These are phyloP conservation scores for Pollimyrus isidori DNA, from an alignment of 2,113 vertebrate species.

Conservation along the genomic window DNA sequence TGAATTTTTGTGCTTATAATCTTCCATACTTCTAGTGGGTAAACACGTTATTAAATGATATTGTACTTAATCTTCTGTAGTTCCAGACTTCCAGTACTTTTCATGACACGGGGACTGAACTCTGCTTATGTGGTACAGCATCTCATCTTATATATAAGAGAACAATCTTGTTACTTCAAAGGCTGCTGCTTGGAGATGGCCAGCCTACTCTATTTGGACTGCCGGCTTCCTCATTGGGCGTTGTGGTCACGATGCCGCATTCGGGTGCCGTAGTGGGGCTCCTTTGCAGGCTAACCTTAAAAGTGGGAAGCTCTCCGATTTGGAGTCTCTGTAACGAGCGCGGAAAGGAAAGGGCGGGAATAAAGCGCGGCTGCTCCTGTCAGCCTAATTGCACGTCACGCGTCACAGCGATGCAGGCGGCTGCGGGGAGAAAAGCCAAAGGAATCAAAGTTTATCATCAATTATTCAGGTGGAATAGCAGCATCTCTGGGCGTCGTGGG, in stretches of 20 bases:
- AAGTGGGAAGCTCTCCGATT: not conserved
- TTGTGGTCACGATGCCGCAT: not conserved
- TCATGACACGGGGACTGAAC: not conserved
- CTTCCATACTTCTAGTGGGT: not conserved
- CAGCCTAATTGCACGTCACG: not conserved
- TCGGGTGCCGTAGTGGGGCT: too few species aligned
- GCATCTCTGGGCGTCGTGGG: not conserved
- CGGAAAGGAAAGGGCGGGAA: not conserved
- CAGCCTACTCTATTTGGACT: not conserved
- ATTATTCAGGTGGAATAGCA: constrained; percentile 11
- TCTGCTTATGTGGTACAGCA: not conserved
- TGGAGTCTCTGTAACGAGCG: not conserved
- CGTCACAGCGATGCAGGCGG: not conserved
- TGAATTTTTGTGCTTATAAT: too few species aligned
- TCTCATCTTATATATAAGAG: not conserved
- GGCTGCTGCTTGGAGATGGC: not conserved
- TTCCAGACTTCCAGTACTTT: not conserved
- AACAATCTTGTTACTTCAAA: not conserved
- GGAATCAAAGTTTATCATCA: constrained; percentile 2
- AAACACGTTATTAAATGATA: not conserved
- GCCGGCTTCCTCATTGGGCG: too few species aligned
- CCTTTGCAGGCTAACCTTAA: not conserved
- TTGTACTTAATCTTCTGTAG: not conserved
- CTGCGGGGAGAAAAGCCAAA: not conserved
- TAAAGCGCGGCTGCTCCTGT: not conserved